These are phyloP conservation scores for Crossocerus cetratus DNA, from an alignment of 2,888 invertebrate genomes.

Conservation along the genomic window DNA sequence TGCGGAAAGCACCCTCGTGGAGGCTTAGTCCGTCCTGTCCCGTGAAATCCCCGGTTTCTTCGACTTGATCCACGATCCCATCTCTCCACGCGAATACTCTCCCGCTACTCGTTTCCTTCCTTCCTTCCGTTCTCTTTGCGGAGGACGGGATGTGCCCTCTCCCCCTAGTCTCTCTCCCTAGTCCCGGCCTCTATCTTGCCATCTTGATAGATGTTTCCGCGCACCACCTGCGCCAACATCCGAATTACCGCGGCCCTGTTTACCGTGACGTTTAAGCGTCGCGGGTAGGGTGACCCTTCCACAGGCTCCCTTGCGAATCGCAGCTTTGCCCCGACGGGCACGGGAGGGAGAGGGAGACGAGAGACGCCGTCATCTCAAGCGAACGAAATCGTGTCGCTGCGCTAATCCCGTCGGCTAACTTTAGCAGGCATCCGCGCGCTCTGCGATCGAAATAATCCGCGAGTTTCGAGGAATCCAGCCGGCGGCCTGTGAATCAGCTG, in stretches of 20 bases:
- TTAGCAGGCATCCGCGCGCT: constrained; percentile 53
- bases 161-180: neutral
- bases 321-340: no score
- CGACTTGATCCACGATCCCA: constrained; percentile 52
- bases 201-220: constrained; percentile 74
- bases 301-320: no score
- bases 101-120: constrained; percentile 12
- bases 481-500: no score
- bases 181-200: constrained; percentile 59
- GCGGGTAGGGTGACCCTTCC: constrained; percentile 23
- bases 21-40: constrained; percentile 57
- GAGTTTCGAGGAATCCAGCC: no score
- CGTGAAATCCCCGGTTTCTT: constrained; percentile 58
- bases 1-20: constrained; percentile 37
- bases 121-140: constrained; percentile 36
- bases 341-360: no score
- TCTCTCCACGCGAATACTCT: neutral
- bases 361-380: constrained; percentile 17
- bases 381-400: constrained; percentile 1
- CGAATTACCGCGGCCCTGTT: constrained; percentile 67
- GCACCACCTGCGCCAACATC: constrained; percentile 72
- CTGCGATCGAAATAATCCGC: constrained; percentile 69
- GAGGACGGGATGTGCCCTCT: constrained; percentile 48
- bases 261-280: constrained; percentile 61
- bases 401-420: constrained; percentile 67